Evolutionary conservation across 2,888 invertebrate species (phyloP), one percentile per base, ranked within the genome.

Genomic region (Pammene aurita): DNA sequence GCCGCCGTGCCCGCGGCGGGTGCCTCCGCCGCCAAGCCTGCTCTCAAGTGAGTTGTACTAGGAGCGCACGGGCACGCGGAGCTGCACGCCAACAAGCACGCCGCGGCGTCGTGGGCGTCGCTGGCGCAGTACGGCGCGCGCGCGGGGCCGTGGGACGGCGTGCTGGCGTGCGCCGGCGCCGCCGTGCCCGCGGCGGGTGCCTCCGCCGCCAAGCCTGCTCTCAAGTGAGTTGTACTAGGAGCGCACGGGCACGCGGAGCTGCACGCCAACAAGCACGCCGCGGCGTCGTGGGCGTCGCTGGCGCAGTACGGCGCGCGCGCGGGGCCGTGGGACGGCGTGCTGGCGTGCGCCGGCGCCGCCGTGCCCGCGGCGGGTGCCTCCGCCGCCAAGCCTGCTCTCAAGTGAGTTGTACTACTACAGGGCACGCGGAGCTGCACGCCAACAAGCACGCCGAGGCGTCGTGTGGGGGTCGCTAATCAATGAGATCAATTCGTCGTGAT

Each of bases 241-340:
- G 72, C 72, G 11, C 58, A 55, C 2, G 67, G 70, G 7, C 60
- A 80, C 57, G 80, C 78, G 2, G 74, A 77, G 0, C 69, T 61
- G 11, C 78, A 77, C 42, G 72, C 50, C 16, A 58, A 42, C 67
- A 73, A 0, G 41, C 72, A 71, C 68, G 65, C 56, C 42, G 26
- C 75, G 1, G 74, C 81, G 4, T 78, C 82, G 54, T 89, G 88
- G 88, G 56, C 71, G 16, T 68, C 78, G n/a, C 72, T 90, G 50
- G 88, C 87, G 75, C 73, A 73, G 56, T 73, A 74, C 16, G 88
- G 85, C 38, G 72, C 73, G 1, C 78, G 81, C 63, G 38, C 74
- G 13, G 90, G 91, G 0, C 89, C 85, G 16, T 91, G 89, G 89
- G 90, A 92, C 85, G 84, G 81, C 62, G 83, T 86, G 66, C 67